A percentile compares a stretch with the other conserved stretches of the same genome.
Conservation (phyloP, 2,797 vertebrate genomes). For the Pipistrellus pipistrellus region DNA sequence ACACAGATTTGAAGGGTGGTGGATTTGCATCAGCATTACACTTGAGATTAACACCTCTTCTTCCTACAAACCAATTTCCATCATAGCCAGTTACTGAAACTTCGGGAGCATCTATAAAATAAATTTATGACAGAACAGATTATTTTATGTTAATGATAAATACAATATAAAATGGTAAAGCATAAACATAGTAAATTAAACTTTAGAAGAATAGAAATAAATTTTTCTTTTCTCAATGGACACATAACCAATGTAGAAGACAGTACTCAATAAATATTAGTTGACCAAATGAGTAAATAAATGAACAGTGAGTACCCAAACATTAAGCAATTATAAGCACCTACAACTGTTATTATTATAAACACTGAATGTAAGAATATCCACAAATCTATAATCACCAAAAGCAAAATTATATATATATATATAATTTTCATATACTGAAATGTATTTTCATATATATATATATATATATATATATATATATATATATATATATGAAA, state of each 20-base stretch:
- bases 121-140: conserved; percentile 53
- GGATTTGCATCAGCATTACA: conserved; percentile 97
- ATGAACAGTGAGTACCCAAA: neutral
- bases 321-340: neutral
- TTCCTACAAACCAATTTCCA: conserved; percentile 95
- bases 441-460: too few species aligned
- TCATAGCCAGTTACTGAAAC: conserved; percentile 93
- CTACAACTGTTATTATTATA: neutral
- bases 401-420: conserved; percentile 7
- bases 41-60: conserved; percentile 94
- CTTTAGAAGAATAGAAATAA: neutral
- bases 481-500: neutral
- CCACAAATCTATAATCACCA: conserved; percentile 33
- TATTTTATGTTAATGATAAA: conserved; percentile 38
- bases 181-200: neutral
- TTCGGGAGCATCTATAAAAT: conserved; percentile 93
- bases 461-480: neutral
- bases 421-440: too few species aligned
- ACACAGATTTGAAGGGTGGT: conserved; percentile 92
- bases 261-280: neutral
- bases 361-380: neutral
- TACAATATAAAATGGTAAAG: neutral
- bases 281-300: neutral
- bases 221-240: conserved; percentile 38
- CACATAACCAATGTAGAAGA: neutral